These are phyloP conservation scores for Probaryconus sp. DNA, from an alignment of 1,140 invertebrate genomes.

Conservation along the genomic window DNA sequence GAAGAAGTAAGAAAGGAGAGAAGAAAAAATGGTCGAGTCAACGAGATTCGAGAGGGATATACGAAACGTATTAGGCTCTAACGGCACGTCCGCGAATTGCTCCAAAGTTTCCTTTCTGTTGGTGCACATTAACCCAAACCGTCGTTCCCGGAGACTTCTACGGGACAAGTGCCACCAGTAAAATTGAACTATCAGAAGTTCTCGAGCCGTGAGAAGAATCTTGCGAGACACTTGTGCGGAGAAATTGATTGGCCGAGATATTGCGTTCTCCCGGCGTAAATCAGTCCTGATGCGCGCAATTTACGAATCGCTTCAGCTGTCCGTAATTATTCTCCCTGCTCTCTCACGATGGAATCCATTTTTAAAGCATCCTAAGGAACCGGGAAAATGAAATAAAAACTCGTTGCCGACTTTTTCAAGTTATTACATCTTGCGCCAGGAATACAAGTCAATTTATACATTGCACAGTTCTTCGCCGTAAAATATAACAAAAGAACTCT, in stretches of 20 bases:
- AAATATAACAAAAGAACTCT: no score
- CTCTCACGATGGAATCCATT: no score
- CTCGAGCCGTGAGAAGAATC: conserved; percentile 68
- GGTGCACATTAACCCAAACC: conserved; percentile 64
- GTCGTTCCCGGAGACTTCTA: conserved; percentile 33
- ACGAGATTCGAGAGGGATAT: conserved; percentile 64
- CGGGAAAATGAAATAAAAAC: no score
- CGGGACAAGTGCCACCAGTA: conserved; percentile 56
- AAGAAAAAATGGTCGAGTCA: conserved; percentile 47
- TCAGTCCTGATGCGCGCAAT: conserved; percentile 25
- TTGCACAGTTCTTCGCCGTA: no score
- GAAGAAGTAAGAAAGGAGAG: conserved; percentile 8
- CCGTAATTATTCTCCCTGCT: conserved; percentile 12
- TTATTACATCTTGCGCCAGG: no score
- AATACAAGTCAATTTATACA: no score
- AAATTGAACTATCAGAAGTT: conserved; percentile 75
- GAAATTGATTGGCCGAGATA: conserved; percentile 50
- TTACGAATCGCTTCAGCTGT: conserved; percentile 2
- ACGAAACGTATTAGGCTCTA: conserved; percentile 73
- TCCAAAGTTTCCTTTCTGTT: conserved; percentile 65
- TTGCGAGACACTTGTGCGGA: conserved; percentile 26
- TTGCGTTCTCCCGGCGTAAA: conserved; percentile 17
- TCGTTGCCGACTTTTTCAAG: no score
- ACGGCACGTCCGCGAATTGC: conserved; percentile 70
- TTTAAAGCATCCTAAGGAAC: no score